Percentiles rank a stretch among this genome's conserved stretches.
Conservation (phyloP, 2,797 vertebrate genomes). For the Mionectes olivaceus region DNA sequence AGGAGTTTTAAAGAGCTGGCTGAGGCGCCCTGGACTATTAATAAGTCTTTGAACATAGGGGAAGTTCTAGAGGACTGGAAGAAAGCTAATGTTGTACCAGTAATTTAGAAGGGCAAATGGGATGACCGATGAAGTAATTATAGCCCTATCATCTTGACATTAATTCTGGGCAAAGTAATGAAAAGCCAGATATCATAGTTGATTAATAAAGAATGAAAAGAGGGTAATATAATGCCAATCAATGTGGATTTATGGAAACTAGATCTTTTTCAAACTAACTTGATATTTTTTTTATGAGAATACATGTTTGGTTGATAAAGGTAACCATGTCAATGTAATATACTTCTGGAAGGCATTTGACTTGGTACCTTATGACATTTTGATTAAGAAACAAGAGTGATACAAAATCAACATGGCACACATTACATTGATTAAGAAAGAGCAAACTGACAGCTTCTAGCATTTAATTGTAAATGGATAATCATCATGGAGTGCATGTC, state of each 20-base stretch:
- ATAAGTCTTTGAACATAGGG: conserved; percentile 54
- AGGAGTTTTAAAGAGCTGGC: conserved; percentile 19
- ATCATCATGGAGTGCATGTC: conserved; percentile 65
- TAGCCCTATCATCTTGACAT: conserved; percentile 70
- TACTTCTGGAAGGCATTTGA: conserved; percentile 70
- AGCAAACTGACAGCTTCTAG: conserved; percentile 71
- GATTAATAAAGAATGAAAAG: conserved; percentile 75
- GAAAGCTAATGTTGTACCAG: conserved; percentile 67
- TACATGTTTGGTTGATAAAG: conserved; percentile 73
- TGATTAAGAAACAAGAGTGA: conserved; percentile 74
- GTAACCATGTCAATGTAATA: conserved; percentile 70
- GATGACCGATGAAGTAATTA: conserved; percentile 75
- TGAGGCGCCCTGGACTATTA: conserved; percentile 1
- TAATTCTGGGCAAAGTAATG: conserved; percentile 73
- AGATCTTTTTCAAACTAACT: conserved; percentile 72
- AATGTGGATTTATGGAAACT: conserved; percentile 74
- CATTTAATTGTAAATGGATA: conserved; percentile 73
- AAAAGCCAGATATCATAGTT: conserved; percentile 72
- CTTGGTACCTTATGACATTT: conserved; percentile 74
- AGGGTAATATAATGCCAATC: conserved; percentile 73
- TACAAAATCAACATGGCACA: conserved; percentile 75
- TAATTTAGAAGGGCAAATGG: conserved; percentile 75
- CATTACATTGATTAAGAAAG: conserved; percentile 72
- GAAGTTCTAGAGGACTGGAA: conserved; percentile 59
- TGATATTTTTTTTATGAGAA: conserved; percentile 73